Evolutionary conservation across 2,888 invertebrate genomes (phyloP).

Genomic region (Philonicus albiceps): DNA sequence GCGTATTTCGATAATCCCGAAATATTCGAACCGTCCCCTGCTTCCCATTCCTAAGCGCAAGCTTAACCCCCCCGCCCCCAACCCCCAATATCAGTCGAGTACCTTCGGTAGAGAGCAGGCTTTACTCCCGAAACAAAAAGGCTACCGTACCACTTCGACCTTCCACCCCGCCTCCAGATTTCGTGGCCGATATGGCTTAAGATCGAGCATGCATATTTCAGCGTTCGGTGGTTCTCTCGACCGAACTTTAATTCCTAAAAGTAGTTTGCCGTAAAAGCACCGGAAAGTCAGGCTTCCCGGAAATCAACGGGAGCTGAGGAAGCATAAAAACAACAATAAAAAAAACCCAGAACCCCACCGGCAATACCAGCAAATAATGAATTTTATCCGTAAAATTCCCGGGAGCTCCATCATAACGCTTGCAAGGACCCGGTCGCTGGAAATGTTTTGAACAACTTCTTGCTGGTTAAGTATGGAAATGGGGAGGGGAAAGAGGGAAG

Average conservation of each 20-base stretch:
- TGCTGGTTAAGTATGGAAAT: not conserved
- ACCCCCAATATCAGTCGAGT: not conserved
- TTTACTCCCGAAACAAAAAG: not conserved
- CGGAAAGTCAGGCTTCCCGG: not conserved
- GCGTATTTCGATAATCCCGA: not conserved
- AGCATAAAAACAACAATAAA: not conserved
- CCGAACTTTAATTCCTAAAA: not conserved
- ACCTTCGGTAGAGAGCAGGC: no score
- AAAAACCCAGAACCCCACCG: not conserved
- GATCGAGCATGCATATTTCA: conserved; percentile 10
- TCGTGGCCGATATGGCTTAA: not conserved
- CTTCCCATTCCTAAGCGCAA: no score
- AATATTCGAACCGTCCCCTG: not conserved
- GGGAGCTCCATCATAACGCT: not conserved
- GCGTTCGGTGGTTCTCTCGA: not conserved
- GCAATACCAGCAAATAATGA: not conserved
- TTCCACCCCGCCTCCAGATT: not conserved
- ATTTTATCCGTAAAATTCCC: not conserved
- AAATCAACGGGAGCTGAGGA: not conserved
- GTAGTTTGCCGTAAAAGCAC: not conserved
- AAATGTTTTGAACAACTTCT: not conserved
- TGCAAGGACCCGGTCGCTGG: not conserved
- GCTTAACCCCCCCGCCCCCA: no score
- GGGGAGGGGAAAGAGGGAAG: not conserved
- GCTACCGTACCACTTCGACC: not conserved